Evolutionary conservation across 2,113 vertebrate species (phyloP).

Genomic region (Lophius piscatorius): DNA sequence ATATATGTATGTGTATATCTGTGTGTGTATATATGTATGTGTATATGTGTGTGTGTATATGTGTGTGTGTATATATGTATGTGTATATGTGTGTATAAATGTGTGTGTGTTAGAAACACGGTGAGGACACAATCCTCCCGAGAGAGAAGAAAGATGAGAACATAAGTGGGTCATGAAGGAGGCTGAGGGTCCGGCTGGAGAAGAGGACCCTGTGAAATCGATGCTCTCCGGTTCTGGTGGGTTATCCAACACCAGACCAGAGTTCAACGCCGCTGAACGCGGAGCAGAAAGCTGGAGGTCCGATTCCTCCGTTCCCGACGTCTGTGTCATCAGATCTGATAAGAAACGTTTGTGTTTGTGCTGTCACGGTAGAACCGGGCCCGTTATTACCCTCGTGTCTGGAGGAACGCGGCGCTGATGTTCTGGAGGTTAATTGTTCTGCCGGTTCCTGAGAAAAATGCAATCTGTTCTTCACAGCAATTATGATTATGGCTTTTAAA

Average conservation of each 20-base stretch:
- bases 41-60: no score
- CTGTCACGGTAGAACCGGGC: conserved; percentile 60
- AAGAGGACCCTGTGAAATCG: conserved; percentile 79
- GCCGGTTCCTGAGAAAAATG: conserved; percentile 31
- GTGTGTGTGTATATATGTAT: no score
- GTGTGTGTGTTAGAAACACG: no score
- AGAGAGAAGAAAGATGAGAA: conserved; percentile 85
- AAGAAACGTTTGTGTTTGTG: conserved; percentile 60
- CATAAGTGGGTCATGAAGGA: conserved; percentile 85
- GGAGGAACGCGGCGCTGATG: no score
- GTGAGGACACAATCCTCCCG: conserved; percentile 65
- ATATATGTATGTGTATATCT: no score
- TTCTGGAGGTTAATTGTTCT: conserved; percentile 56
- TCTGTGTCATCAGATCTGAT: conserved; percentile 56
- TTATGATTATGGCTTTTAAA: conserved; percentile 8
- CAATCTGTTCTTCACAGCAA: conserved; percentile 18
- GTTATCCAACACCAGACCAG: conserved; percentile 76
- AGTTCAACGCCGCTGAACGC: conserved; percentile 60
- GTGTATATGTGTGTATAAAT: no score
- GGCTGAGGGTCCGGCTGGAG: conserved; percentile 72
- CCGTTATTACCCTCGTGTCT: no score
- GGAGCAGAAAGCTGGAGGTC: conserved; percentile 69
- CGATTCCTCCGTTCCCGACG: conserved; percentile 68
- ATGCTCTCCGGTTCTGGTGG: conserved; percentile 77
- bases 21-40: no score